Evolutionary conservation across 2,797 vertebrate species (phyloP).

Genomic region (Monodelphis domestica): DNA sequence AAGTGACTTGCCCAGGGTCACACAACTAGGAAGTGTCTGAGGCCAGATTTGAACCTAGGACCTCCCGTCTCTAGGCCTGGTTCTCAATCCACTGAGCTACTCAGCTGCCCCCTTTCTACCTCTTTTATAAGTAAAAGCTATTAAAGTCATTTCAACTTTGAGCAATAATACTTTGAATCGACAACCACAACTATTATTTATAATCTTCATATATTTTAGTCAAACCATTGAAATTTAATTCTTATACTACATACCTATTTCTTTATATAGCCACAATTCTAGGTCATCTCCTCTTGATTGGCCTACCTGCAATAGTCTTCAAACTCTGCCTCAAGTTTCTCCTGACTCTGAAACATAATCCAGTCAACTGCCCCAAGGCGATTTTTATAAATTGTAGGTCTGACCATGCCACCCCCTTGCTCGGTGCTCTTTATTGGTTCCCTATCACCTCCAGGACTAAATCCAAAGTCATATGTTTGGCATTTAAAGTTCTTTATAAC

Average conservation of each 20-base stretch:
- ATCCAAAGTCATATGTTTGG: background rate
- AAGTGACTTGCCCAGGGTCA: too few relatives aligned
- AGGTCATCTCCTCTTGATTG: background rate
- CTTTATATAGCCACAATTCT: background rate
- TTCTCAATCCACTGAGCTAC: too few relatives aligned
- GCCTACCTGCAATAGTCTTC: background rate
- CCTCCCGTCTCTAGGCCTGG: too few relatives aligned
- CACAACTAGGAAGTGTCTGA: too few relatives aligned
- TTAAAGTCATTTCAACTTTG: too few relatives aligned
- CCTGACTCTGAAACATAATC: background rate
- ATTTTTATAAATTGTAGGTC: background rate
- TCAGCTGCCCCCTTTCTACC: too few relatives aligned
- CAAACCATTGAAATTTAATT: too few relatives aligned
- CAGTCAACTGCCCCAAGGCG: background rate
- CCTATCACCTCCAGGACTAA: background rate
- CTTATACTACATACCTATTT: background rate
- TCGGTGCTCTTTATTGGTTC: background rate
- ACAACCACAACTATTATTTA: too few relatives aligned
- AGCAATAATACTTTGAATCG: too few relatives aligned
- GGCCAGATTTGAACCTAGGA: too few relatives aligned
- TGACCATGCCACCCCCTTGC: background rate
- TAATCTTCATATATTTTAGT: too few relatives aligned
- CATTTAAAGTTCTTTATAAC: background rate
- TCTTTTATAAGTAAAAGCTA: too few relatives aligned
- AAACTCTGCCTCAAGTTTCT: background rate